Conservation (phyloP, 2,113 vertebrate species). For the Eulacestoma nigropectus region DNA sequence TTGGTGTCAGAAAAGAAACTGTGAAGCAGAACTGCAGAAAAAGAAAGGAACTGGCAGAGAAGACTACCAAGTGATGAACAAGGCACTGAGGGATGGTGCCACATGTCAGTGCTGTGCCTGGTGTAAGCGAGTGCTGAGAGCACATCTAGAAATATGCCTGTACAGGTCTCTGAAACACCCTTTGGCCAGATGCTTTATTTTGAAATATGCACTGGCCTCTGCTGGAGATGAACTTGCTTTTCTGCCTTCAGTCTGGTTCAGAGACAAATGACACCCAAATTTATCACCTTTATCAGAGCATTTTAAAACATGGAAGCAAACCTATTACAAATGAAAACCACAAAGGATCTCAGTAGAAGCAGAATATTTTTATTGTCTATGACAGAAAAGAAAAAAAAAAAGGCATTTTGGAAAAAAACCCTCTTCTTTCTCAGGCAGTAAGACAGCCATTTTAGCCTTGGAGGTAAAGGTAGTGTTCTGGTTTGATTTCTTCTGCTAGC, state of each 20-base stretch:
- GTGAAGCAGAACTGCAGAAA: neutral
- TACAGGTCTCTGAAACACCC: neutral
- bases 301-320: neutral
- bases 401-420: neutral
- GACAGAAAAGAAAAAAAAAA: neutral
- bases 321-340: neutral
- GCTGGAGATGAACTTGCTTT: neutral
- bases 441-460: neutral
- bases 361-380: neutral
- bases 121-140: accelerated
- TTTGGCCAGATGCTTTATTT: neutral
- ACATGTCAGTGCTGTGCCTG: neutral
- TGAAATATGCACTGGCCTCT: neutral
- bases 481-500: neutral
- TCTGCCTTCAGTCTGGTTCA: neutral
- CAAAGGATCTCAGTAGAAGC: neutral
- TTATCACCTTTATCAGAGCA: neutral
- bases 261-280: neutral
- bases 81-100: neutral
- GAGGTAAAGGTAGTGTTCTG: neutral
- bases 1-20: neutral
- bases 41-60: neutral
- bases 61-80: neutral
- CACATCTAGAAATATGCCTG: neutral
- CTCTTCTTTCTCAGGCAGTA: neutral